Base-by-base conservation (phyloP, 2,113 vertebrate species). In the Chloroceryle aenea region DNA sequence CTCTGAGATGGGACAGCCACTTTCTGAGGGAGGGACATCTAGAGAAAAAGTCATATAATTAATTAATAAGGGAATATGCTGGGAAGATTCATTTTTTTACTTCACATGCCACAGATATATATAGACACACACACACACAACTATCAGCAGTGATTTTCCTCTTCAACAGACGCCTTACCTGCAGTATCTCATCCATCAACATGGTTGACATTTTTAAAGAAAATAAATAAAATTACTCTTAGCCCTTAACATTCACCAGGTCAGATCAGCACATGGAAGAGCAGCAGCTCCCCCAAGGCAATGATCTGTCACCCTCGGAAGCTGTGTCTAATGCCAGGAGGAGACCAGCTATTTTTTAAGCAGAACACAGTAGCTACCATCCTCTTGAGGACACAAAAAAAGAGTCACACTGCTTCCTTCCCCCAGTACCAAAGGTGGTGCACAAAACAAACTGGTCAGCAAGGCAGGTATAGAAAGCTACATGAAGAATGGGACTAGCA, bases 1-100 rank as follows among this genome's bases (percentile, higher is more conserved):
- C 95, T 98, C 98, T 1, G 98, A 99, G 83, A 98, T 95, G 32
- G 98, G 98, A 83, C 98, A 98, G 59, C 98, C 98, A 23, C 98
- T 98, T 59, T 97, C 98, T 22, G 98, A 98, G 0, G 82, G 69
- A 64, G 98, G 98, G 27, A 96, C 92, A 68, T 98, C 98, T 98
- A 50, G 21, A 50, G 92, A 64, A 26, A 95, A 69, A 76, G 78
- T 14, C 4, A 32, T 0, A 2, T 4, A 4, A 52, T 55, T n/a
- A 3, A 38, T 85, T 75, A 84, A 4, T 6, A 52, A 40, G 7
- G 38, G 71, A 0, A 3, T 2, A 47, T 1, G 27, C 15, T 32
- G 38, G 38, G 25, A 63, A 63, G 23, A 32, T 29, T 5, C 2
- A 1, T n/a, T 45, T 85, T 85, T 47, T 79, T 9, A n/a, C 17